Evolutionary conservation across 2,113 vertebrate genomes (phyloP), one percentile per base, ranked within the genome.

Genomic region (Dendrocopos noguchii): DNA sequence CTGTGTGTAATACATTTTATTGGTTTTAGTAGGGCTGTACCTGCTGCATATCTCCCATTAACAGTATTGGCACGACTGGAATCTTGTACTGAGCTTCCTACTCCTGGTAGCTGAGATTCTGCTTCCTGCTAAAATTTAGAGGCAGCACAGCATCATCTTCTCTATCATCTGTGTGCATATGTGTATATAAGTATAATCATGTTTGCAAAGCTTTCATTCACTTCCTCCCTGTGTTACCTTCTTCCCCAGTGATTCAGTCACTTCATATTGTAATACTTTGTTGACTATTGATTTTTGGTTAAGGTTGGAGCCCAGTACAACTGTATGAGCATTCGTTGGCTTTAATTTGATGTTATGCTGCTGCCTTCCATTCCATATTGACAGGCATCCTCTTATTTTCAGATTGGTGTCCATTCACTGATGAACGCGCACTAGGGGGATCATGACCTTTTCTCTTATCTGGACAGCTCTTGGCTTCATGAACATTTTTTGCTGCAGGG

Each of bases 371-470:
- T 94, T 90, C 96, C 95, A 97, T 97, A 98, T 97, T 97, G 98
- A 97, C 97, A 97, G 97, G 95, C 91, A 95, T 94, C 96, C 95
- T 96, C 95, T 97, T 95, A 95, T 95, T 97, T 96, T 95, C 95
- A 96, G 97, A 97, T 96, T 97, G 97, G 96, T 96, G 96, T 96
- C 95, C 94, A 93, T 97, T 96, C 92, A 95, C 97, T 97, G 97
- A 97, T 97, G 97, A 97, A 97, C 96, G 72, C 57, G 92, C 95
- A 95, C 97, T 96, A 95, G 95, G 91, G 95, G 90, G 97, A 96
- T 97, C 97, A 84, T 96, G 97, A 98, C 97, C 97, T 97, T 97
- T 97, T 97, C 97, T 98, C 97, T 98, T 97, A 97, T 98, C 98
- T 96, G 97, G 97, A 97, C 97, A 97, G 97, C 97, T 97, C 97